Evolutionary conservation across 2,113 vertebrate species (phyloP), one percentile per base, ranked within the genome.

Genomic region (Pseudopodoces humilis): DNA sequence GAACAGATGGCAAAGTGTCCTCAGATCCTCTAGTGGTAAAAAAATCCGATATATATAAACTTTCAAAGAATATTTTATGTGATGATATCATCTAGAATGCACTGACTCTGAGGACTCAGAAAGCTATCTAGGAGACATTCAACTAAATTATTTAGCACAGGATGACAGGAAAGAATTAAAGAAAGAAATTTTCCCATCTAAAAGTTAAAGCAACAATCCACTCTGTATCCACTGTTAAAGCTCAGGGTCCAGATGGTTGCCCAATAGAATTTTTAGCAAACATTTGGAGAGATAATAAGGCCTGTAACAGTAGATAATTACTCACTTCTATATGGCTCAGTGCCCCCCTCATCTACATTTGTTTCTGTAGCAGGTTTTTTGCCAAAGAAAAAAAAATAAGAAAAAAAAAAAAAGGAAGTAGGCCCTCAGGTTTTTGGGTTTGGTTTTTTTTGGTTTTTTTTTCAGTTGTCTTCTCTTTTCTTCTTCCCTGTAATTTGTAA

Each of bases 261-360:
- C 98, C 98, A 97, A 98, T 97, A 98, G 98, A 98, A 98, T 97
- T 97, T 98, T 98, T 97, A 97, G 96, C 96, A 98, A 98, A 98
- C 98, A 98, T 98, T 98, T 98, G 98, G 98, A 98, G 97, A 97
- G 97, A 98, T 98, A 98, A 98, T 98, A 97, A 98, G 98, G 97
- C 97, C 97, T 97, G 93, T 97, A 98, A 97, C 97, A 96, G 96
- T 96, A 97, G 97, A 98, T 98, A 98, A 98, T 98, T 98, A 98
- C 94, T 98, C 96, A 97, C 96, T 98, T 97, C 97, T 98, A 94
- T 97, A 97, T 98, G 97, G 97, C 97, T 98, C 97, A 95, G 88
- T 97, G 97, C 97, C 95, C 97, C 95, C 46, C 74, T 97, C 97
- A 96, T 97, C 97, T 96, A 96, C 97, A 97, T 98, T 98, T 95